Percentiles rank a stretch among this genome's conserved stretches.
These are phyloP conservation scores for Incurvaria masculella DNA, from an alignment of 2,888 invertebrate genomes.

Conservation along the genomic window DNA sequence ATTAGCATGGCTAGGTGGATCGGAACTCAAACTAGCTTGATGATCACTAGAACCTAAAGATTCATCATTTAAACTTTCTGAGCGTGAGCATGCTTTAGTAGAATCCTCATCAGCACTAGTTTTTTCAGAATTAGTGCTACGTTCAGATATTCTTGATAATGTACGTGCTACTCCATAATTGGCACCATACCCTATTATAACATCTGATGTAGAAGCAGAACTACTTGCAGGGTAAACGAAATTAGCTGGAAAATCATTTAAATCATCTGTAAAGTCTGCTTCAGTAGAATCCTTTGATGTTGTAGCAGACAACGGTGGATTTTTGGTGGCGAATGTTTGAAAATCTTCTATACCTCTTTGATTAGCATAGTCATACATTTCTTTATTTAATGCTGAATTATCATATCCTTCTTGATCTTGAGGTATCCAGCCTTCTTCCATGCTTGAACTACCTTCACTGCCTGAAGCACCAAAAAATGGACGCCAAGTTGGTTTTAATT, in stretches of 20 bases:
- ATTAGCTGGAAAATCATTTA: constrained; percentile 71
- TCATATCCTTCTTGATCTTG: constrained; percentile 68
- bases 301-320: constrained; percentile 39
- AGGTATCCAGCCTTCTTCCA: constrained; percentile 80
- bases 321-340: constrained; percentile 49
- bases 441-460: constrained; percentile 81
- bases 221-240: constrained; percentile 68
- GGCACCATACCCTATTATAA: constrained; percentile 68
- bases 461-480: constrained; percentile 74
- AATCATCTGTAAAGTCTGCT: constrained; percentile 70
- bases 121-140: constrained; percentile 86
- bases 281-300: constrained; percentile 57
- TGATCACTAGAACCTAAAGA: constrained; percentile 81
- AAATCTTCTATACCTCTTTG: constrained; percentile 48
- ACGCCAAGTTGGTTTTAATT: constrained; percentile 77
- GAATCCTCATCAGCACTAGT: constrained; percentile 84
- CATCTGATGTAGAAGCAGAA: constrained; percentile 61
- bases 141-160: constrained; percentile 81
- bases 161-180: constrained; percentile 75
- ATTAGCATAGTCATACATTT: constrained; percentile 43
- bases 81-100: constrained; percentile 80
- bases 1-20: constrained; percentile 73
- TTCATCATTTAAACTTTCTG: constrained; percentile 81
- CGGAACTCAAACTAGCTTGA: constrained; percentile 81
- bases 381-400: constrained; percentile 47